A percentile compares a stretch with the other conserved stretches of the same genome.
These are phyloP conservation scores for Caenorhabditis imperialis DNA, from an alignment of 2,888 invertebrate genomes.

Conservation along the genomic window DNA sequence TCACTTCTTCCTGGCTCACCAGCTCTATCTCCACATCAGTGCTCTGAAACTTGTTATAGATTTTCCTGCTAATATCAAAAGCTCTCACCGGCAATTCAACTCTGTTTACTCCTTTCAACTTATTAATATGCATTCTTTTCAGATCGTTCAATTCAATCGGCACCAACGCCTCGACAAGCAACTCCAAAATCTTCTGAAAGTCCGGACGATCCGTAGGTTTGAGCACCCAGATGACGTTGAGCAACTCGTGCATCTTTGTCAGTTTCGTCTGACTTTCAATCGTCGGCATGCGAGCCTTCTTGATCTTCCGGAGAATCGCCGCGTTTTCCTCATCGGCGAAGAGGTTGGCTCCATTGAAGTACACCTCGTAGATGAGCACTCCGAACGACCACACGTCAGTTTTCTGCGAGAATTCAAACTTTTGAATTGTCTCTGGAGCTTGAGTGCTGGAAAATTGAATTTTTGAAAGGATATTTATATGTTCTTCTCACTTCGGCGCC, in stretches of 20 bases:
- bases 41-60: slow-evolving; percentile 7
- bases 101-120: slow-evolving; percentile 41
- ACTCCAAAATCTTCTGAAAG: slow-evolving; percentile 45
- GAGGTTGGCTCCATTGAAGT: slow-evolving; percentile 49
- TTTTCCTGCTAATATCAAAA: background rate
- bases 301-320: slow-evolving; percentile 55
- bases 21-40: slow-evolving; percentile 14
- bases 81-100: slow-evolving; percentile 44
- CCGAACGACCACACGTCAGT: slow-evolving; percentile 72
- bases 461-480: background rate
- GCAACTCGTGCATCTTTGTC: slow-evolving; percentile 27
- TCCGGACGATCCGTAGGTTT: slow-evolving; percentile 49
- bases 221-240: slow-evolving; percentile 38
- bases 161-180: slow-evolving; percentile 26
- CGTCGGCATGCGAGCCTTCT: slow-evolving; percentile 59
- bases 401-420: slow-evolving; percentile 58
- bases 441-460: slow-evolving; percentile 56
- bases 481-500: slow-evolving; percentile 39
- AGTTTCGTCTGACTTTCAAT: slow-evolving; percentile 56
- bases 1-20: slow-evolving; percentile 8
- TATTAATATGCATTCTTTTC: slow-evolving; percentile 50
- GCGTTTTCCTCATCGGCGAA: slow-evolving; percentile 60
- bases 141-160: slow-evolving; percentile 14
- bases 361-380: slow-evolving; percentile 65
- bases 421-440: slow-evolving; percentile 68